These are phyloP conservation scores for Myrmecobius fasciatus DNA, from an alignment of 2,113 vertebrate species.

Conservation along the genomic window DNA sequence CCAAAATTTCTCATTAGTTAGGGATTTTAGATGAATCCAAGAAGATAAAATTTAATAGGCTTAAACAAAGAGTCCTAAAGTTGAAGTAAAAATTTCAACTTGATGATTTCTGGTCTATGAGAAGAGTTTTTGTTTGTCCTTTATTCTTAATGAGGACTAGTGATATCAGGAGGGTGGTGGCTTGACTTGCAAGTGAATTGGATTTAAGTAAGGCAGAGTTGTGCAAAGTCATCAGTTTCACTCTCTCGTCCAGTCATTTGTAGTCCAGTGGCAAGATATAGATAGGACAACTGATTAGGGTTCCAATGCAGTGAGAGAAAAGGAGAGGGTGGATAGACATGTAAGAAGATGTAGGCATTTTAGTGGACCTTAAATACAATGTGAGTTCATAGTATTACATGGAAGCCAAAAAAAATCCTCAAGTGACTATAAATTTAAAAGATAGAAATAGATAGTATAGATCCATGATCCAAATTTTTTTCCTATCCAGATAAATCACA, in stretches of 20 bases:
- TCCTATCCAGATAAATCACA: neutral
- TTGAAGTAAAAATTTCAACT: neutral
- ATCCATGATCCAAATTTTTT: neutral
- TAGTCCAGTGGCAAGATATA: too few relatives aligned
- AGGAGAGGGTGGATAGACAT: neutral
- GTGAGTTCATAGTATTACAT: neutral
- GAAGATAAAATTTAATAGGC: neutral
- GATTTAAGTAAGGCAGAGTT: too few relatives aligned
- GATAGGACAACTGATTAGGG: too few relatives aligned
- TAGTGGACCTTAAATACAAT: neutral
- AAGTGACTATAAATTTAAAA: neutral
- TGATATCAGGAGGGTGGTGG: too few relatives aligned
- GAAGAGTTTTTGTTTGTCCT: neutral
- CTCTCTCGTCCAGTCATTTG: too few relatives aligned
- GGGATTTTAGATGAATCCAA: neutral
- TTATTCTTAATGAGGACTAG: too few relatives aligned
- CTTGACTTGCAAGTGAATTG: too few relatives aligned
- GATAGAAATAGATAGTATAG: neutral
- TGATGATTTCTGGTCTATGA: neutral
- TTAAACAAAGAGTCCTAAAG: neutral
- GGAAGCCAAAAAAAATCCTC: neutral
- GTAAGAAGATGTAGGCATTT: neutral
- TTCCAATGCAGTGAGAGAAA: neutral
- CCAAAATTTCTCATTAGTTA: neutral
- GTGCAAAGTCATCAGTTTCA: too few relatives aligned